Evolutionary conservation across 2,113 vertebrate genomes (phyloP), one percentile per base, ranked within the genome.

Genomic region (Hydropotes inermis): DNA sequence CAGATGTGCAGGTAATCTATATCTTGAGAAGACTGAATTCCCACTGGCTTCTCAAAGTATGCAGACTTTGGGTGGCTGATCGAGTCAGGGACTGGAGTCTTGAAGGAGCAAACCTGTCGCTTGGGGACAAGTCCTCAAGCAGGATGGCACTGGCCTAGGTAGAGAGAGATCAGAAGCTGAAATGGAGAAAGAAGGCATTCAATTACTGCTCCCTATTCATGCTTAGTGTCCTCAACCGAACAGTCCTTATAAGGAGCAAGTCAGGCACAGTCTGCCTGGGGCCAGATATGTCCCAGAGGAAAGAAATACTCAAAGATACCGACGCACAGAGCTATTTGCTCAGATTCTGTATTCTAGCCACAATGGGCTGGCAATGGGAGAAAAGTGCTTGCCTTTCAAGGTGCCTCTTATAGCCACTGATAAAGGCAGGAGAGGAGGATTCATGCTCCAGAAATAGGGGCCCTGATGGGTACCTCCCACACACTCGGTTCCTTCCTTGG

Each of bases 1-100:
- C n/a, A 95, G 30, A 50, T 4, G 70, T 60, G 79, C 96, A 96
- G 95, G 93, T 87, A 81, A 98, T 70, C 95, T 78, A 1, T 33
- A 27, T 39, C 92, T 45, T 90, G 82, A 90, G 57, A 92, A 89
- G 95, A 39, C 74, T 76, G 58, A 30, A 52, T 85, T 87, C 94
- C 76, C 92, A 91, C 47, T 19, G 12, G 11, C 27, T 64, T 82
- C 55, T 79, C 17, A 5, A 21, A 11, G 82, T 1, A 45, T n/a
- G 5, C 43, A 61, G 54, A 52, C 81, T 61, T 33, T 74, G 88
- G 90, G 45, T 47, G 83, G 39, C 57, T 54, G 79, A 81, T 50
- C 33, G 54, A 52, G 64, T 9, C 60, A 10, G 78, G 45, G 17
- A 6, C 2, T 52, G 39, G 74, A 2, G 2, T 91, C 67, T 43